Evolutionary conservation across 2,113 vertebrate genomes (phyloP).

Genomic region (Poecilia latipinna): DNA sequence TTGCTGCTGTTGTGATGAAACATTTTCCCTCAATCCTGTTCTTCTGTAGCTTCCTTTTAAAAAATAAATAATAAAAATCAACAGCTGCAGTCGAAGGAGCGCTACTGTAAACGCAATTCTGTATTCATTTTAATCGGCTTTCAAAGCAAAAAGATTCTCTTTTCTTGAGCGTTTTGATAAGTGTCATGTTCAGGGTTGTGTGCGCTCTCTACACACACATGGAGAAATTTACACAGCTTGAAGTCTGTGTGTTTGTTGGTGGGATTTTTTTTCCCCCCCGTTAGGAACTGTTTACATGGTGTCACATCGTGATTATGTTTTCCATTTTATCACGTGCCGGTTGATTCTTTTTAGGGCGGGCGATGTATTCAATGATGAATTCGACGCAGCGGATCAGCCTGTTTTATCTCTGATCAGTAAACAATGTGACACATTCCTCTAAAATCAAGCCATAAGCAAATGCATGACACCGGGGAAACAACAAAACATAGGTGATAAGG

Average conservation of each 20-base stretch:
- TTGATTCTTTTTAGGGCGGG: conserved; percentile 42
- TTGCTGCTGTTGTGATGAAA: conserved; percentile 39
- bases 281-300: conserved; percentile 6
- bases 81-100: conserved; percentile 44
- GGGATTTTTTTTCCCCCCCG: conserved; percentile 17
- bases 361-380: conserved; percentile 56
- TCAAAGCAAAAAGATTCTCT: conserved; percentile 43
- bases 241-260: conserved; percentile 52
- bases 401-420: conserved; percentile 64
- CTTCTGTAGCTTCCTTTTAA: conserved; percentile 8
- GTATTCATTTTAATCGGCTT: conserved; percentile 67
- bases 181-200: conserved; percentile 33
- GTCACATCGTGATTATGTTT: conserved; percentile 53
- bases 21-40: conserved; percentile 34
- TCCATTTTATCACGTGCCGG: conserved; percentile 57
- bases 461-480: conserved; percentile 38
- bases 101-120: conserved; percentile 40
- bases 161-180: conserved; percentile 59
- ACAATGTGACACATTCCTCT: conserved; percentile 46
- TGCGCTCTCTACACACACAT: background rate
- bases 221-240: conserved; percentile 37
- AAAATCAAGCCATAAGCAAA: conserved; percentile 30
- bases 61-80: conserved; percentile 43
- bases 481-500: conserved; percentile 20
- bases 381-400: conserved; percentile 38